Evolutionary conservation across 2,113 vertebrate genomes (phyloP), one percentile per base, ranked within the genome.

Genomic region (Macrotus californicus): DNA sequence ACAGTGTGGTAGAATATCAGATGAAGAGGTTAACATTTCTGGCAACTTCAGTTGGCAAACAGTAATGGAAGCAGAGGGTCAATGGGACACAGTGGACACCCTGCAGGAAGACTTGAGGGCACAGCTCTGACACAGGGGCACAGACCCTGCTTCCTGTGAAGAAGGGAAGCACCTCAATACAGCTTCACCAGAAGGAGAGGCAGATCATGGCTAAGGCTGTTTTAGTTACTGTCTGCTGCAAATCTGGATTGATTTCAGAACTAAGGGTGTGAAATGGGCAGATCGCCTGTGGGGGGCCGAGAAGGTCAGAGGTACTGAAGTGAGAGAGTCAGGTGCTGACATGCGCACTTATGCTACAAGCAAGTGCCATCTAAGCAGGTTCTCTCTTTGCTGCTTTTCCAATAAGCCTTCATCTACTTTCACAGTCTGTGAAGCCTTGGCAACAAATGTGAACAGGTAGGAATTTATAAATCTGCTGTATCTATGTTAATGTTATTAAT

Each of bases 391-490:
- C 64, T 95, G 66, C 70, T 73, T 59, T 54, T 64, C 11, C 46
- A 46, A 64, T 31, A 83, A 29, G 56, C 39, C 39, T 59, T 64
- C 61, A 56, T 88, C 64, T 72, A 81, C 3, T 7, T 50, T n/a
- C 72, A 14, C 39, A 76, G 80, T 69, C 36, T 54, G 48, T 89
- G 70, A 91, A 91, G 46, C 56, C 31, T 69, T 79, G 70, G 73
- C 48, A 73, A 24, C n/a, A 66, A 88, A 41, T 54, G 36, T 79
- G 90, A 84, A 82, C 81, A 85, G 56, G 76, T 4, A 18, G 36
- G 67, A 81, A 83, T 41, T 88, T 91, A 59, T 76, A 82, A 52
- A 39, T 94, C 88, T 92, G 36, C 52, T 85, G 34, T 94, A n/a
- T 72, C 61, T 7, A 18, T 73, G 15, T 70, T 92, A 15, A 79